phyloP scores from a whole-genome alignment of 2,113 vertebrate species.

The Tachuris rubrigastra region DNA sequence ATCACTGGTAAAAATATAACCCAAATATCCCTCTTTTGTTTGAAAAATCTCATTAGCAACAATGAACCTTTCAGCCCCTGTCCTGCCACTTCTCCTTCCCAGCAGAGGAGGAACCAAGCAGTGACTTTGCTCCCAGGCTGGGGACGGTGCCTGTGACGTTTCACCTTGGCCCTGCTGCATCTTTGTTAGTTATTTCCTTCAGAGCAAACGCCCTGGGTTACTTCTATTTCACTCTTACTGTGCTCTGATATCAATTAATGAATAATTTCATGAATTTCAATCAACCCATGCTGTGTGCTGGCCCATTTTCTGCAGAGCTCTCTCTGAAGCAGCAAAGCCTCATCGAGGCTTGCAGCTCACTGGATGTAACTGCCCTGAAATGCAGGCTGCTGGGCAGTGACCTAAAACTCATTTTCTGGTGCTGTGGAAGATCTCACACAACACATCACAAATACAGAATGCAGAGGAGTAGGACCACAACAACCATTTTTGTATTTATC shows the following conservation, averaged over 20 bases:
- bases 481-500: not conserved
- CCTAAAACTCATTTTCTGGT: not conserved
- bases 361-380: not conserved
- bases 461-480: not conserved
- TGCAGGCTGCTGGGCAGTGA: not conserved
- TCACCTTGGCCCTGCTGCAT: not conserved
- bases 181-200: not conserved
- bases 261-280: constrained; percentile 8
- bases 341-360: not conserved
- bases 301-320: not conserved
- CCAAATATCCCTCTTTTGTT: not conserved
- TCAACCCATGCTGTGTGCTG: not conserved
- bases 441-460: not conserved
- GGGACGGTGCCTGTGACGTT: not conserved
- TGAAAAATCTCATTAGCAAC: not conserved
- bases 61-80: not conserved
- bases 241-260: not conserved
- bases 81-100: not conserved
- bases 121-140: not conserved
- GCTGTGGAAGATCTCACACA: not conserved
- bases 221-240: not conserved
- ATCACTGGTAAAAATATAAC: not conserved
- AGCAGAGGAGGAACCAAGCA: not conserved
- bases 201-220: not conserved
- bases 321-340: not conserved